Evolutionary conservation across 1,140 invertebrate genomes (phyloP).

Genomic region (Euwallacea similis): DNA sequence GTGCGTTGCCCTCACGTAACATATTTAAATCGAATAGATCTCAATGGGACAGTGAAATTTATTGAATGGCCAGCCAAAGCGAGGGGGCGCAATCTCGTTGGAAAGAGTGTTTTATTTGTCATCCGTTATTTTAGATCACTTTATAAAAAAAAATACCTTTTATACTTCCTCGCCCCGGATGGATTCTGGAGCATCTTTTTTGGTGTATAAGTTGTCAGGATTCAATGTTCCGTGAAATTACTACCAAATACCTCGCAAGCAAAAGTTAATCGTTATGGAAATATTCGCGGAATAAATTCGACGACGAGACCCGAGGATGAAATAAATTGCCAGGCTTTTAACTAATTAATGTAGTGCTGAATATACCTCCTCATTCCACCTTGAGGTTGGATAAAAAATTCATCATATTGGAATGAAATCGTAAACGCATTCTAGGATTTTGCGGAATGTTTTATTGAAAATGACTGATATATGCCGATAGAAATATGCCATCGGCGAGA

Average conservation of each 20-base stretch:
- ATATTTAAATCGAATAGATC: slow-evolving; percentile 13
- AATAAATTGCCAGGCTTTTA: too few relatives aligned
- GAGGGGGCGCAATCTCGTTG: too few relatives aligned
- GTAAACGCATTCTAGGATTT: neutral
- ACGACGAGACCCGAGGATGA: too few relatives aligned
- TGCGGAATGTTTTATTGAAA: slow-evolving; percentile 14
- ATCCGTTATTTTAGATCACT: neutral
- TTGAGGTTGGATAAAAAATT: too few relatives aligned
- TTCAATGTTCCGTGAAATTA: slow-evolving; percentile 4
- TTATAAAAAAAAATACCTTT: too few relatives aligned
- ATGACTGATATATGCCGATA: slow-evolving; percentile 7
- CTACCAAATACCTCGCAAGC: slow-evolving; percentile 5
- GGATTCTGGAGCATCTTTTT: neutral
- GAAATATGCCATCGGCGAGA: slow-evolving; percentile 8
- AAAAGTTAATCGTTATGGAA: slow-evolving; percentile 18
- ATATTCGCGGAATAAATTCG: neutral
- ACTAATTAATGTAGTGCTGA: too few relatives aligned
- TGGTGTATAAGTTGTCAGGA: neutral
- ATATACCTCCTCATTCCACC: too few relatives aligned
- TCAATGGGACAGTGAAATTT: slow-evolving; percentile 9
- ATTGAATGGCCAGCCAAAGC: slow-evolving; percentile 1
- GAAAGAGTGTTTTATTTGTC: slow-evolving; percentile 8
- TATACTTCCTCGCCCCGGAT: neutral
- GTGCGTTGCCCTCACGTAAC: slow-evolving; percentile 14
- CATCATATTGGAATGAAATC: too few relatives aligned